A percentile compares a stretch with the other conserved stretches of the same genome.
These are phyloP conservation scores for Piprites chloris DNA, from an alignment of 2,113 vertebrate genomes.

Conservation along the genomic window DNA sequence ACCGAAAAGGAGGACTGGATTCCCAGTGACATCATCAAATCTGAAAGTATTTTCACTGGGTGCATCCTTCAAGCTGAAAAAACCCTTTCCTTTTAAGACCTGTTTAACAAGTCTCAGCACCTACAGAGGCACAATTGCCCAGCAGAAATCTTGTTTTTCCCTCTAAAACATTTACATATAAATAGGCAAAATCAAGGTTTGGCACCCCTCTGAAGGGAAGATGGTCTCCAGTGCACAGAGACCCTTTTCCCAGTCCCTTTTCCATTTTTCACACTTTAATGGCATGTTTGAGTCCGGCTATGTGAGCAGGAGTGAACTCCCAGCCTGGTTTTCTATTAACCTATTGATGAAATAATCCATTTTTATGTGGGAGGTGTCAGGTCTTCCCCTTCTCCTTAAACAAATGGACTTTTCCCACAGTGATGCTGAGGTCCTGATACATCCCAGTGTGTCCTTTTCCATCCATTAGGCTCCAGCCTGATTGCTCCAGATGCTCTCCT, in stretches of 20 bases:
- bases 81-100: not conserved
- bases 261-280: constrained; percentile 61
- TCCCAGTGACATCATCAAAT: not conserved
- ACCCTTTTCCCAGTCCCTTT: not conserved
- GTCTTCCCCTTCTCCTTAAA: constrained; percentile 48
- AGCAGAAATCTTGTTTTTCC: constrained; percentile 8
- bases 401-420: constrained; percentile 38
- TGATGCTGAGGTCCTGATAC: not conserved
- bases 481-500: not conserved
- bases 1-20: not conserved
- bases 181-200: constrained; percentile 52
- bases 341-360: constrained; percentile 79
- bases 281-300: not conserved
- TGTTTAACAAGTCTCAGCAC: not conserved
- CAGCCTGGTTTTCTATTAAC: constrained; percentile 72
- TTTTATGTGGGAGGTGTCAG: constrained; percentile 43
- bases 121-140: not conserved
- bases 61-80: not conserved
- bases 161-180: constrained; percentile 74
- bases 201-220: not conserved
- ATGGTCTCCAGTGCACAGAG: not conserved
- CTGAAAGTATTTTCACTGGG: not conserved
- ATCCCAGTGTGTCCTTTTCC: not conserved
- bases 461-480: not conserved
- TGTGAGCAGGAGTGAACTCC: constrained; percentile 38